Base-by-base conservation (phyloP, 2,113 vertebrate genomes). In the Heterochromis multidens region DNA sequence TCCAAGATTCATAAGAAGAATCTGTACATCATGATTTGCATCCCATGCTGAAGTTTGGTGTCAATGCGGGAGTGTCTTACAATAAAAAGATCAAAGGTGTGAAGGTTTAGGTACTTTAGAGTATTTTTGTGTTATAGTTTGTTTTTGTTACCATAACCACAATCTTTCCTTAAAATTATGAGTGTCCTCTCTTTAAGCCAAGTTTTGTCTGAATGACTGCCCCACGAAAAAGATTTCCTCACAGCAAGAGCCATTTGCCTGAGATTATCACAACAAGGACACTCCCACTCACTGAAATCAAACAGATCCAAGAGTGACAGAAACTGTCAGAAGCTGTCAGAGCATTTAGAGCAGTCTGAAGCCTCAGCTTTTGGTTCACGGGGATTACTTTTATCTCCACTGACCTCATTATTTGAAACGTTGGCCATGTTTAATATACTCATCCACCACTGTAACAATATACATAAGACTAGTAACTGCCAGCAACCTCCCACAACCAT, bases 191-290 rank as follows among this genome's bases (percentile, higher is more conserved):
- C 9, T 19, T 25, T 72, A 72, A 0, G 25, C 16, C 25, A 49
- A 25, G 25, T 72, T 72, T 72, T 49, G 16, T 29, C 25, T 29
- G 9, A 49, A 72, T 29, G 16, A 19, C 1, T 49, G 0, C 25
- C 16, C 65, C 25, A 21, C 16, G n/a, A 72, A 29, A 0, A 0
- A 72, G 40, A 0, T 43, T 23, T 46, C 40, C 9, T 27, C 65
- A 29, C 23, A 25, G 16, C 62, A 67, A 67, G 62, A 67, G 37
- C 19, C 19, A 9, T 4, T 29, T 72, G 3, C 23, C 40, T 72
- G 65, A 49, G 25, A 72, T 49, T 72, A 72, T 6, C 6, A 5
- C 13, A 72, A 49, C 17, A 72, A 49, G 25, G 43, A 29, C 3
- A 72, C 43, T 1, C 67, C 67, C 5, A 0, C 25, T 21, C 25